Evolutionary conservation across 2,888 invertebrate species (phyloP).

Genomic region (Caenorhabditis japonica): DNA sequence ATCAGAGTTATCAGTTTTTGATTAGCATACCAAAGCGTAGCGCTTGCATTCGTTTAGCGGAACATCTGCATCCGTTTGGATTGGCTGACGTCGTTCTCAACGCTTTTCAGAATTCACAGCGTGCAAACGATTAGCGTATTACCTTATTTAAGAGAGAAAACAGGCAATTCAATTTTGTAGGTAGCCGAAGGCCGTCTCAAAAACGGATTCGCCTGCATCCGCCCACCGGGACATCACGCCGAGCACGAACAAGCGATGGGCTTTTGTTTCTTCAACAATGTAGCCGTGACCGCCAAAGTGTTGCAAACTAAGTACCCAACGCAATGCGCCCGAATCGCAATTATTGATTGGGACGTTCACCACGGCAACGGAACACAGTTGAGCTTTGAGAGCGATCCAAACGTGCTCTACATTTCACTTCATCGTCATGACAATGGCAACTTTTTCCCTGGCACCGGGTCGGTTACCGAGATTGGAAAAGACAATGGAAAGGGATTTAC

Average conservation of each 20-base stretch:
- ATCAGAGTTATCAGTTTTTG: too few species aligned
- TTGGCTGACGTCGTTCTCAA: too few species aligned
- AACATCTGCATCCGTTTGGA: too few species aligned
- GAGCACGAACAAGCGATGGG: conserved; percentile 86
- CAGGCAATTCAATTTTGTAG: conserved; percentile 35
- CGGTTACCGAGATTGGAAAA: conserved; percentile 85
- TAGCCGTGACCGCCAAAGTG: conserved; percentile 92
- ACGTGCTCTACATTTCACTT: conserved; percentile 94
- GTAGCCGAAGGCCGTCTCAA: conserved; percentile 71
- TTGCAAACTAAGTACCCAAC: conserved; percentile 82
- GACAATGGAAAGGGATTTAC: conserved; percentile 84
- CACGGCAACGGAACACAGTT: conserved; percentile 88
- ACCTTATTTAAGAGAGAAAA: too few species aligned
- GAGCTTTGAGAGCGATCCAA: conserved; percentile 94
- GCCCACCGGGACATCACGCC: conserved; percentile 92
- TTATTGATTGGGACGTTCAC: conserved; percentile 89
- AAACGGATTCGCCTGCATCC: conserved; percentile 95
- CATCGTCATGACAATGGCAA: conserved; percentile 97
- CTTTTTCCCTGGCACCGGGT: conserved; percentile 99
- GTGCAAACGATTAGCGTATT: too few species aligned
- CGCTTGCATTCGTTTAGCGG: too few species aligned
- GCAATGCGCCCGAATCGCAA: conserved; percentile 86
- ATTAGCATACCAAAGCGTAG: too few species aligned
- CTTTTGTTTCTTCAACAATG: conserved; percentile 98
- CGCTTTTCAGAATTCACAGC: too few species aligned